A percentile compares a stretch with the other conserved stretches of the same genome.
Conservation (phyloP, 1,140 invertebrate genomes). For the Dinoponera quadriceps region DNA sequence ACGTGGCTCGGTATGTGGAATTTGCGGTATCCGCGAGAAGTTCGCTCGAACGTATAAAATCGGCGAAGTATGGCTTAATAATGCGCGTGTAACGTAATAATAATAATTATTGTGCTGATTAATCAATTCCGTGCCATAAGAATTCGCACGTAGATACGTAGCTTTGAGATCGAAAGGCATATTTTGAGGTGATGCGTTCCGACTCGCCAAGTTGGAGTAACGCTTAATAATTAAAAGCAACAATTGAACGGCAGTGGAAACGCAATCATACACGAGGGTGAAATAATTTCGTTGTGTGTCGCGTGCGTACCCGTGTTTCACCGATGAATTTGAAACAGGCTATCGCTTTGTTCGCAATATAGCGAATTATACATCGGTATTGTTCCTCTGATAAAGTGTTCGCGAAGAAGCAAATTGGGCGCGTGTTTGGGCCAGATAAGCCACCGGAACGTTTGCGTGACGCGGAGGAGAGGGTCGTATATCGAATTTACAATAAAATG, state of each 20-base stretch:
- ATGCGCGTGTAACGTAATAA: neutral
- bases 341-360: neutral
- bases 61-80: neutral
- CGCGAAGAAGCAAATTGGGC: constrained; percentile 48
- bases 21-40: neutral
- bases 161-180: neutral
- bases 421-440: constrained; percentile 45
- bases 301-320: neutral
- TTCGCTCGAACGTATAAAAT: neutral
- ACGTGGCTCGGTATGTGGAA: neutral
- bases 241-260: neutral
- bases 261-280: neutral
- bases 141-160: neutral
- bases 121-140: neutral
- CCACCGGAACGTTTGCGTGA: constrained; percentile 46
- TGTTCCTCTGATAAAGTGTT: constrained; percentile 11
- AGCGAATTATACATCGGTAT: neutral
- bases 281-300: neutral
- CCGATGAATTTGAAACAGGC: neutral
- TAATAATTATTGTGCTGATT: neutral
- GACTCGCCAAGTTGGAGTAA: no score
- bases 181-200: neutral
- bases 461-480: constrained; percentile 4
- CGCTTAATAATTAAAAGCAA: no score
- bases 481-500: constrained; percentile 54